Percentiles rank a stretch among this genome's conserved stretches.
Conservation (phyloP, 2,888 invertebrate genomes). For the Nasonovia ribisnigri region DNA sequence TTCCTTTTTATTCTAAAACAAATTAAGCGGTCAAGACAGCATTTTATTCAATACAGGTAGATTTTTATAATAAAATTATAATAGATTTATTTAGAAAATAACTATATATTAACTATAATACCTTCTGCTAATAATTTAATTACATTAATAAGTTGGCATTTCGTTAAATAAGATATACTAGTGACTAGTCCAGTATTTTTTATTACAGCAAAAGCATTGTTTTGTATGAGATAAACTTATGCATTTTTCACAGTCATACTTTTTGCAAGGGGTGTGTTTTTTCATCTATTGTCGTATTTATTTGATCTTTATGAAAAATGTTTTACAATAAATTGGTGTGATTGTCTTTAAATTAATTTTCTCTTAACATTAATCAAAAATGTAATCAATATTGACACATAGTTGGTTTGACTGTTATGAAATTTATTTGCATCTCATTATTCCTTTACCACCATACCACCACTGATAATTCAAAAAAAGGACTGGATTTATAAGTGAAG, state of each 20-base stretch:
- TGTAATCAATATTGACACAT: too few relatives aligned
- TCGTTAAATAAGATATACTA: not conserved
- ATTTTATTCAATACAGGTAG: slow-evolving; percentile 57
- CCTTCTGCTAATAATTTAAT: not conserved
- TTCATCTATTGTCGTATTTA: not conserved
- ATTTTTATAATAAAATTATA: not conserved
- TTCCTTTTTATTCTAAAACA: slow-evolving; percentile 51
- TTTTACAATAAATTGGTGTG: not conserved
- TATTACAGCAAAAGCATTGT: not conserved
- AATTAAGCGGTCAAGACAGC: slow-evolving; percentile 40
- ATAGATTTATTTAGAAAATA: not conserved
- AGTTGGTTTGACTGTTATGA: too few relatives aligned
- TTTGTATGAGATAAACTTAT: too few relatives aligned
- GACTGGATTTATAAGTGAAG: not conserved
- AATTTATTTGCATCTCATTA: not conserved
- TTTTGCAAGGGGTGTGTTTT: not conserved
- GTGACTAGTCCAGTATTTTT: not conserved
- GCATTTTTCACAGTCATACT: not conserved
- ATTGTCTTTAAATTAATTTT: not conserved
- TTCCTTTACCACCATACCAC: not conserved
- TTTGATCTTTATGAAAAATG: not conserved
- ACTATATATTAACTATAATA: not conserved
- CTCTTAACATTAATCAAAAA: too few relatives aligned
- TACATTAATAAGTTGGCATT: not conserved
- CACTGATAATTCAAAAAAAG: not conserved